These are phyloP conservation scores for Centroberyx gerrardi DNA, from an alignment of 2,797 vertebrate genomes.

Conservation along the genomic window DNA sequence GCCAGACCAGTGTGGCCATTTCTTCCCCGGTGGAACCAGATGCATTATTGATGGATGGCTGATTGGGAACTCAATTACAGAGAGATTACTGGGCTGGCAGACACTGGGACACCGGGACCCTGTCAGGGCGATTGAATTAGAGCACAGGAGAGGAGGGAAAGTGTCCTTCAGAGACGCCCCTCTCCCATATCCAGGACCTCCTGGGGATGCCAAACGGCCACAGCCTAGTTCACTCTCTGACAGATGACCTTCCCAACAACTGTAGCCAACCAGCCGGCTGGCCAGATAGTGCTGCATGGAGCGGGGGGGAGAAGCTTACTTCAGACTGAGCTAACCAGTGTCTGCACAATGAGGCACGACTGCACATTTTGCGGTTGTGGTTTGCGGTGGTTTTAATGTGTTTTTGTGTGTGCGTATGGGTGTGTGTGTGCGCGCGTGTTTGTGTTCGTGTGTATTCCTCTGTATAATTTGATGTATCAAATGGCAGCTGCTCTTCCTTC, in stretches of 20 bases:
- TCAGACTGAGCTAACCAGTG: slow-evolving; percentile 18
- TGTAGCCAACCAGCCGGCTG: slow-evolving; percentile 55
- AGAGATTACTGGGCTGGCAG: slow-evolving; percentile 85
- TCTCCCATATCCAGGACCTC: slow-evolving; percentile 64
- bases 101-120: slow-evolving; percentile 80
- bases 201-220: slow-evolving; percentile 73
- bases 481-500: slow-evolving; percentile 80
- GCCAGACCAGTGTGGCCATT: slow-evolving; percentile 59
- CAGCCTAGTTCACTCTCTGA: slow-evolving; percentile 76
- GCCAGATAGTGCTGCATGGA: slow-evolving; percentile 28
- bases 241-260: slow-evolving; percentile 77
- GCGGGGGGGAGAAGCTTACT: slow-evolving; percentile 33
- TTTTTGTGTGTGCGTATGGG: slow-evolving; percentile 13
- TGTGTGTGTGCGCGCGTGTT: slow-evolving; percentile 23
- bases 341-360: slow-evolving; percentile 25
- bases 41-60: slow-evolving; percentile 90
- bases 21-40: slow-evolving; percentile 80
- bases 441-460: slow-evolving; percentile 35
- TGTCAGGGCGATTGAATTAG: slow-evolving; percentile 88
- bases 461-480: slow-evolving; percentile 77
- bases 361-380: slow-evolving; percentile 37
- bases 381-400: slow-evolving; percentile 16
- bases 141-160: slow-evolving; percentile 77
- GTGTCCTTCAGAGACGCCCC: slow-evolving; percentile 82
- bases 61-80: slow-evolving; percentile 90